Evolutionary conservation across 2,113 vertebrate species (phyloP), one percentile per base, ranked within the genome.

Genomic region (Steatornis caripensis): DNA sequence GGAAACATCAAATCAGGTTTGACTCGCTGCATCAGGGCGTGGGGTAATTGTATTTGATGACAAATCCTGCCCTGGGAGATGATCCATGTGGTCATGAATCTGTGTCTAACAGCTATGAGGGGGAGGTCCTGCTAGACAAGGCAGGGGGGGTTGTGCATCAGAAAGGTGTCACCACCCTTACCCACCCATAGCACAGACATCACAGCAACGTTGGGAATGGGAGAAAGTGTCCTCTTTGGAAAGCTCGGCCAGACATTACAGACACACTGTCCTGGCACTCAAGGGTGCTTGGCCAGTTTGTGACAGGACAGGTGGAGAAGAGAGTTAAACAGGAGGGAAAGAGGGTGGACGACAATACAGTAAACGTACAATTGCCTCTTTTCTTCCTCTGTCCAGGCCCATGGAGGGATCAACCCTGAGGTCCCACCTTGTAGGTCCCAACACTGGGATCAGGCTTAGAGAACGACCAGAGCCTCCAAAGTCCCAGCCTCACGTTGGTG

Each of bases 401-500:
- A 7, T 0, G 3, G n/a, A 7, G 32, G 29, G 23, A 45, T 39
- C 41, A 74, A 36, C 24, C 26, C n/a, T 14, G 45, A 60, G 16
- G 26, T 77, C 37, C 27, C 7, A 26, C 11, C 2, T 16, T 21
- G 9, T 7, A 48, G 14, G 30, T 43, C 57, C 27, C 51, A 64
- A 23, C 1, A 2, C 26, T 37, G 51, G 5, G 20, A 11, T 58
- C 37, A 54, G 21, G 20, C 14, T 48, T 32, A 21, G 27, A 61
- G 45, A 71, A 21, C 9, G 9, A 51, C 5, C 29, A 51, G n/a
- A 43, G 29, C 9, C 32, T 80, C 24, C 20, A 13, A 61, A 62
- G 68, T 20, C 13, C 41, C 23, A n/a, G 16, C 23, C 32, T 46
- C 2, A 0, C 3, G 2, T 11, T 0, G 0, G 4, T n/a, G 37